These are phyloP conservation scores for Sepiola atlantica DNA, from an alignment of 2,888 invertebrate species.

Conservation along the genomic window DNA sequence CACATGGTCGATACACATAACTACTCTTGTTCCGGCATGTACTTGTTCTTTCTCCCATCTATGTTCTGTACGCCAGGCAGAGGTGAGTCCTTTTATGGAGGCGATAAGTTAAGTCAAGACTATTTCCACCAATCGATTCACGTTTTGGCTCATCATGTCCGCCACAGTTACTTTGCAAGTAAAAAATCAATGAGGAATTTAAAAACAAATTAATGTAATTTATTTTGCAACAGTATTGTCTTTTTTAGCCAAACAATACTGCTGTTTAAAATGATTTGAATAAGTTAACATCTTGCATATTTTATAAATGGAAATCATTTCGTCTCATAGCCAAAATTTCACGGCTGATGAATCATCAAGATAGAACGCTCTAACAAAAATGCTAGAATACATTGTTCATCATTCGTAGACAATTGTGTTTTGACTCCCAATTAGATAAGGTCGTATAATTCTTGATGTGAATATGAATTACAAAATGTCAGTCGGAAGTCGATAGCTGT, in stretches of 20 bases:
- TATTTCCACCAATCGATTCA: no score
- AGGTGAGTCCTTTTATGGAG: no score
- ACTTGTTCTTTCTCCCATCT: no score
- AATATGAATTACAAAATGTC: constrained; percentile 16
- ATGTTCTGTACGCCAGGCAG: no score
- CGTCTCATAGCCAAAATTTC: background rate
- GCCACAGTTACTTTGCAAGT: background rate
- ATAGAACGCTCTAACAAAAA: background rate
- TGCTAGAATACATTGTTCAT: background rate
- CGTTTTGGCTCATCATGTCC: no score
- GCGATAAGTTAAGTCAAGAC: no score
- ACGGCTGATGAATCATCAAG: background rate
- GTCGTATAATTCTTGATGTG: background rate
- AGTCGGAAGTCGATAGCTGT: background rate
- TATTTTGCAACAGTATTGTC: background rate
- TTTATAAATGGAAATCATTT: constrained; percentile 4
- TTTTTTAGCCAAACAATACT: background rate
- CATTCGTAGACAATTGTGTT: background rate
- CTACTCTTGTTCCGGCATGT: no score
- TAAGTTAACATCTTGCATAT: background rate
- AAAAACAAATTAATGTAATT: background rate
- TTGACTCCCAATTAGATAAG: constrained; percentile 5
- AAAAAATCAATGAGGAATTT: background rate
- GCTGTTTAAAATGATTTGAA: background rate
- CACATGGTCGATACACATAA: no score